A percentile compares a stretch with the other conserved stretches of the same genome.
Evolutionary conservation across 2,797 vertebrate genomes (phyloP).

Genomic region (Phrynocephalus guinanensis): DNA sequence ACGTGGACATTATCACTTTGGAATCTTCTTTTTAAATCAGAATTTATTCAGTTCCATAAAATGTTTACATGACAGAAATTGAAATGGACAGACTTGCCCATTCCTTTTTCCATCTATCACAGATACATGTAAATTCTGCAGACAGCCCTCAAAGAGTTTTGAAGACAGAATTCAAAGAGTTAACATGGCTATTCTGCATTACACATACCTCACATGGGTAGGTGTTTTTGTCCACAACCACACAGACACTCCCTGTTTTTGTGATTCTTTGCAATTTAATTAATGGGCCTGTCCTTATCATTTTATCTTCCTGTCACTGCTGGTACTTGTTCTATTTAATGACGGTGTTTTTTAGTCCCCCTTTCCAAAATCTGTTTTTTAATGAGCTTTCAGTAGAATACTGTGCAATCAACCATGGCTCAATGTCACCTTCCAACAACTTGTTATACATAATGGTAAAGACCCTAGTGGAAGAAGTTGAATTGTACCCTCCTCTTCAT

Average conservation of each 20-base stretch:
- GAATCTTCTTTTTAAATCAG: not conserved
- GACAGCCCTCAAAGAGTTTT: not conserved
- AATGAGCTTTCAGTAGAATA: slow-evolving; percentile 48
- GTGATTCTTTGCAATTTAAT: slow-evolving; percentile 42
- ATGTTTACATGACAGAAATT: not conserved
- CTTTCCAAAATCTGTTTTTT: slow-evolving; percentile 35
- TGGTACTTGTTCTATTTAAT: not conserved
- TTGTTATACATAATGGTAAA: slow-evolving; percentile 57
- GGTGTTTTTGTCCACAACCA: not conserved
- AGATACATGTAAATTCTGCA: not conserved
- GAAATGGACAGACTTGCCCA: not conserved
- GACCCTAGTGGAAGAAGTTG: slow-evolving; percentile 40
- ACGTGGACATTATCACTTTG: not conserved
- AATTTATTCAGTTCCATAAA: not conserved
- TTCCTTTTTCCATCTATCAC: not conserved
- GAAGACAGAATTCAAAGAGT: slow-evolving; percentile 1
- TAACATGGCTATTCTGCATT: not conserved
- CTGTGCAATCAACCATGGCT: slow-evolving; percentile 44
- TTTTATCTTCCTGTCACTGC: slow-evolving; percentile 52
- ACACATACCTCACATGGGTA: not conserved
- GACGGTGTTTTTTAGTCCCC: slow-evolving; percentile 9
- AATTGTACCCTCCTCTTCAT: slow-evolving; percentile 46
- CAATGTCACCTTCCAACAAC: slow-evolving; percentile 37
- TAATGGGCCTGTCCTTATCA: slow-evolving; percentile 21
- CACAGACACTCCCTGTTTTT: not conserved